Conservation (phyloP, 1,140 invertebrate species). For the Caenorhabditis inopinata region DNA sequence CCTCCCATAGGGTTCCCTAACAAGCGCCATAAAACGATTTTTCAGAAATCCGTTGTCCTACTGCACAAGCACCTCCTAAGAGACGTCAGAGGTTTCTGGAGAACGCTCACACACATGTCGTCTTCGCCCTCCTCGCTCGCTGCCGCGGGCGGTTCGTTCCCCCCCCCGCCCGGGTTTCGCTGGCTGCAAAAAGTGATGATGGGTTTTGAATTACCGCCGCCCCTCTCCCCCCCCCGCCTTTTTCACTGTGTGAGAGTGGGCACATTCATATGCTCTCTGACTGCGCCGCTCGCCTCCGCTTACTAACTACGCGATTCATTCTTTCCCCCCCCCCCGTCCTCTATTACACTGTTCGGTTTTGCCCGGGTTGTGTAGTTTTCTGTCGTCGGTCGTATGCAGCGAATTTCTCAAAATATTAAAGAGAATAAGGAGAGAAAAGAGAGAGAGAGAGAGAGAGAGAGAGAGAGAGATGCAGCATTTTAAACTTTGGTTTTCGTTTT, state of each 20-base stretch:
- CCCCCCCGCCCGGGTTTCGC: too few relatives aligned
- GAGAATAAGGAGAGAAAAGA: not conserved
- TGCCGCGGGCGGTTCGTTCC: too few relatives aligned
- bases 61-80: too few relatives aligned
- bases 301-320: not conserved
- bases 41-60: too few relatives aligned
- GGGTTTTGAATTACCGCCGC: conserved; percentile 21
- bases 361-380: not conserved
- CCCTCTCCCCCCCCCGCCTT: not conserved
- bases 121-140: too few relatives aligned
- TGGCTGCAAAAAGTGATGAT: conserved; percentile 21
- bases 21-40: too few relatives aligned
- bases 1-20: too few relatives aligned
- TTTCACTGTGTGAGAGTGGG: too few relatives aligned
- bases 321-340: not conserved
- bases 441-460: not conserved
- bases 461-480: not conserved
- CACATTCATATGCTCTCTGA: not conserved
- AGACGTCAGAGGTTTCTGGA: too few relatives aligned
- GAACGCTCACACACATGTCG: not conserved
- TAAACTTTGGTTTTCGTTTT: conserved; percentile 33
- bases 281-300: not conserved
- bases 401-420: too few relatives aligned
- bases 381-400: not conserved
- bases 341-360: not conserved